phyloP scores from a whole-genome alignment of 1,140 invertebrate species.

The Heterodera carotae region DNA sequence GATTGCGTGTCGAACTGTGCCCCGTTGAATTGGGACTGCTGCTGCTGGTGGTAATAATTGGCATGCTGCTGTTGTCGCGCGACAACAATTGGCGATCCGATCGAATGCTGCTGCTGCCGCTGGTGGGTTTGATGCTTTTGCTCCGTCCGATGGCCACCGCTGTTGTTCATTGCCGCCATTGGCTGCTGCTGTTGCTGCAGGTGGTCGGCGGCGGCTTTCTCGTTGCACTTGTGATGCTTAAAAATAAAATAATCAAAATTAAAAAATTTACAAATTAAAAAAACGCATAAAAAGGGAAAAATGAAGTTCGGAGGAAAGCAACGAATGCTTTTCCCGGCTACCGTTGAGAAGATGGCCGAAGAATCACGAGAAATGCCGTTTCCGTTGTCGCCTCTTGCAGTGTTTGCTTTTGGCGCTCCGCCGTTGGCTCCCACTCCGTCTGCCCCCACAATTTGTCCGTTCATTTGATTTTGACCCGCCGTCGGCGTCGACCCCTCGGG shows the following conservation, averaged over 20 bases:
- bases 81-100: background rate
- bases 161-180: background rate
- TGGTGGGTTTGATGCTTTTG: background rate
- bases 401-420: background rate
- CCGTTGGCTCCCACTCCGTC: slow-evolving; percentile 5
- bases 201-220: too few species aligned
- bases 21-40: slow-evolving; percentile 3
- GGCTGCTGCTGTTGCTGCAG: too few species aligned
- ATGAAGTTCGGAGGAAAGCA: background rate
- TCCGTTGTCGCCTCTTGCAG: background rate
- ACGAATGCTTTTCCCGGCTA: background rate
- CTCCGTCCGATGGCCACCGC: background rate
- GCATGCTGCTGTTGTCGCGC: background rate
- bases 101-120: too few species aligned
- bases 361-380: slow-evolving; percentile 20
- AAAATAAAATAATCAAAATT: background rate
- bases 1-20: slow-evolving; percentile 16
- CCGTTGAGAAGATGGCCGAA: slow-evolving; percentile 20
- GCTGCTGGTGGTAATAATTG: background rate
- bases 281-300: too few species aligned
- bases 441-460: background rate
- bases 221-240: slow-evolving; percentile 7
- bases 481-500: background rate
- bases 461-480: slow-evolving; percentile 4
- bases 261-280: too few species aligned